Evolutionary conservation across 2,888 invertebrate species (phyloP).

Genomic region (Melinopterus prodromus): DNA sequence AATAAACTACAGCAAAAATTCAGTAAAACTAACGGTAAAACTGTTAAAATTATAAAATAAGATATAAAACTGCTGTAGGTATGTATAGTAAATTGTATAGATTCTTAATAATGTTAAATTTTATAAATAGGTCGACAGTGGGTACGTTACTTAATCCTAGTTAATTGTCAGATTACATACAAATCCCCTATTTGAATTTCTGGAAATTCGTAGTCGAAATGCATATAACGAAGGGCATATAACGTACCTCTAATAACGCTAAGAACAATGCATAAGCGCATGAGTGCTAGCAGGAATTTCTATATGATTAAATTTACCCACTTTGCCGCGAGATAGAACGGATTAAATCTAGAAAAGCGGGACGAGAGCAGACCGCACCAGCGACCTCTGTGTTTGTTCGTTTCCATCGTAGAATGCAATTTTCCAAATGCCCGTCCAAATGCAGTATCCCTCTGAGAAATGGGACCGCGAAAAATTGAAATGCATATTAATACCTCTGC

Average conservation of each 20-base stretch:
- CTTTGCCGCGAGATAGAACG: background rate
- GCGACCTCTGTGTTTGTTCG: background rate
- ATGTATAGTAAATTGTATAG: no score
- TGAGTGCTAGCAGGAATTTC: background rate
- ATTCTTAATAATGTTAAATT: no score
- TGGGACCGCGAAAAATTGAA: background rate
- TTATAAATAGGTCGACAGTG: no score
- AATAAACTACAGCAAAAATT: no score
- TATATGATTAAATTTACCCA: conserved; percentile 4
- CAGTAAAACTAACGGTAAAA: no score
- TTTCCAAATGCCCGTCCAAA: background rate
- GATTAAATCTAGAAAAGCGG: conserved; percentile 4
- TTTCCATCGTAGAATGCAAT: background rate
- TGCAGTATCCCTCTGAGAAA: background rate
- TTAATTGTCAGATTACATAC: no score
- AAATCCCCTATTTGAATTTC: no score
- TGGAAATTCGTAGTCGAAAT: no score
- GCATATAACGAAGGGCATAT: no score
- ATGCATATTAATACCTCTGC: background rate
- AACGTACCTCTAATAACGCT: background rate
- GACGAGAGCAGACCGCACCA: background rate
- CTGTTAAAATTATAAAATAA: no score
- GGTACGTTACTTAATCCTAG: no score
- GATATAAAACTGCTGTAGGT: no score
- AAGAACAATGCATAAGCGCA: background rate